These are phyloP conservation scores for Zaprionus gabonicus DNA, from an alignment of 1,140 invertebrate species.

Conservation along the genomic window DNA sequence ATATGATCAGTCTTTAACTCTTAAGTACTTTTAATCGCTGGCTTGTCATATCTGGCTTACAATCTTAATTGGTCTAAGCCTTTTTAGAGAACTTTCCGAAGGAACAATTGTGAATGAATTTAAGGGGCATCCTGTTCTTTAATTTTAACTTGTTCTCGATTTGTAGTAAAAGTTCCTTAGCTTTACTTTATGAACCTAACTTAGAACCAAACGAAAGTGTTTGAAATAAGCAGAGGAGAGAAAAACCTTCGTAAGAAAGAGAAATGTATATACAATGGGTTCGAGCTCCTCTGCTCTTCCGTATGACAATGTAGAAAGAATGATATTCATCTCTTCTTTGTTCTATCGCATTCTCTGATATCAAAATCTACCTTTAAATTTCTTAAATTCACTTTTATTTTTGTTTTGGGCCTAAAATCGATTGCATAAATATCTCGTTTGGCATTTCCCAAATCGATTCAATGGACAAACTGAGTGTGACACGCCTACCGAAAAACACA, in stretches of 20 bases:
- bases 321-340: background rate
- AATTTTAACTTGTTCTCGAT: background rate
- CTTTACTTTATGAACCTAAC: too few relatives aligned
- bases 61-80: constrained; percentile 18
- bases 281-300: too few relatives aligned
- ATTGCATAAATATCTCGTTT: constrained; percentile 11
- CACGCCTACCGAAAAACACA: constrained; percentile 13
- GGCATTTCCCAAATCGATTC: constrained; percentile 18
- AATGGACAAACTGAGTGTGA: background rate
- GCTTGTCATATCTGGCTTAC: background rate
- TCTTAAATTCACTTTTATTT: background rate
- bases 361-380: background rate
- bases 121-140: background rate
- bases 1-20: constrained; percentile 6
- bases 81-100: background rate
- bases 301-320: too few relatives aligned
- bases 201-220: too few relatives aligned
- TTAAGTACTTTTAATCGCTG: constrained; percentile 11
- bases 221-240: too few relatives aligned
- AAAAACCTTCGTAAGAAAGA: too few relatives aligned
- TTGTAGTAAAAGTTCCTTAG: background rate
- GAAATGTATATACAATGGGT: too few relatives aligned
- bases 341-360: background rate
- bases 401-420: background rate
- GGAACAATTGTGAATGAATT: background rate